Conservation (phyloP, 1,140 invertebrate genomes). For the Scaptomyza hsui region DNA sequence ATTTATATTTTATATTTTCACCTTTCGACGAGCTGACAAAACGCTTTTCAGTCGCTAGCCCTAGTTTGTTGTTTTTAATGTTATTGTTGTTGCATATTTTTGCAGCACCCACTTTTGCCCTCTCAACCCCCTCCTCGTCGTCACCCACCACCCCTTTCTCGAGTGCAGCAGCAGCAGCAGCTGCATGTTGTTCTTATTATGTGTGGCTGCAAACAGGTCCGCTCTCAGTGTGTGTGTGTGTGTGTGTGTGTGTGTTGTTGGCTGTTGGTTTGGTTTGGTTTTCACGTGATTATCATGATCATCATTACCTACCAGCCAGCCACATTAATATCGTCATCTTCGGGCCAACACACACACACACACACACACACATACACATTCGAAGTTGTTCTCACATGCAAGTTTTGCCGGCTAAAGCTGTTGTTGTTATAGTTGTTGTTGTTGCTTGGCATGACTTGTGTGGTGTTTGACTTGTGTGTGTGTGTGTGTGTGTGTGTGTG, state of each 20-base stretch:
- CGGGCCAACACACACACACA: constrained; percentile 61
- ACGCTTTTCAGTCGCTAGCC: constrained; percentile 26
- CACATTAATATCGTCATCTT: constrained; percentile 82
- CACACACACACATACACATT: constrained; percentile 18
- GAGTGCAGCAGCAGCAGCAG: constrained; percentile 26
- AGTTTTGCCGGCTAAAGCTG: constrained; percentile 65
- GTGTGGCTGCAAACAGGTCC: constrained; percentile 74
- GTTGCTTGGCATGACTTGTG: constrained; percentile 69
- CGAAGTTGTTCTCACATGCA: constrained; percentile 63
- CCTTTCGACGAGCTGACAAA: background rate
- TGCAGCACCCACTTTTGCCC: constrained; percentile 43
- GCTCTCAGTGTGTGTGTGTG: too few relatives aligned
- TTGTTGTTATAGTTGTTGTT: background rate
- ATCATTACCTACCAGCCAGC: constrained; percentile 76
- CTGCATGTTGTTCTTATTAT: constrained; percentile 81
- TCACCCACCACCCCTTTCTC: background rate
- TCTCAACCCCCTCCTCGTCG: constrained; percentile 18
- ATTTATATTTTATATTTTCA: background rate
- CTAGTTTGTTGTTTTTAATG: constrained; percentile 45
- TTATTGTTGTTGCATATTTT: constrained; percentile 56
- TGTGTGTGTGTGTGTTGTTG: too few relatives aligned
- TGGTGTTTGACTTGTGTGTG: constrained; percentile 62
- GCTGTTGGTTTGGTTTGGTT: constrained; percentile 74
- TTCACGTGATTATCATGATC: constrained; percentile 82
- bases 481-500: background rate